Evolutionary conservation across 2,113 vertebrate species (phyloP), one percentile per base, ranked within the genome.

Genomic region (Balaenoptera acutorostrata): DNA sequence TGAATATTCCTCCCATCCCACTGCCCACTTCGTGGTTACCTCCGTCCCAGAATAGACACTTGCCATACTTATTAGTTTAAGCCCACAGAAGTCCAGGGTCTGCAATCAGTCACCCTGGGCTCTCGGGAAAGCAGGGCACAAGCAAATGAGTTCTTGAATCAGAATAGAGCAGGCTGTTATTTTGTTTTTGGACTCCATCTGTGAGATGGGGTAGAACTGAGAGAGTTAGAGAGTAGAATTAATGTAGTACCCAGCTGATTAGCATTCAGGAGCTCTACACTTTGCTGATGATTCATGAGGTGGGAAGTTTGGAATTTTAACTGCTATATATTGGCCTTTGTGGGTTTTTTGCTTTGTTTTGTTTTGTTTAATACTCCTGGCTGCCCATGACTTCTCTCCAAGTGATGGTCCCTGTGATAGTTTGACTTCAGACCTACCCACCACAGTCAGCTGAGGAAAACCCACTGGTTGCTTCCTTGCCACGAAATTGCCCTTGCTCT

Each of bases 141-240:
- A 59, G 55, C 84, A 83, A 91, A 91, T 31, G 61, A 97, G 95
- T 74, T 27, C 41, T 46, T 4, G 46, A 59, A 33, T 93, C 77
- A 36, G 77, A 71, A 90, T 21, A 49, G 64, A 89, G 36, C 12
- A 59, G 78, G 57, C 17, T 86, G 72, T 93, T 75, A 69, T 55
- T 93, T 46, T 55, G 72, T 52, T 64, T 96, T 36, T 59, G 46
- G 66, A 78, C 68, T 69, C 96, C 86, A 74, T 92, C 90, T 98
- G 86, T 29, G 74, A 93, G 29, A 27, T 27, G 9, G 39, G 20
- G 75, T 81, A 64, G 72, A 88, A 69, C 68, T 78, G 41, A 55
- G 64, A 86, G 85, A 93, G 80, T 69, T 95, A 83, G n/a, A 90
- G 63, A 69, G 77, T 11, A 49, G 93, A 74, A 61, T 86, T 64